These are phyloP conservation scores for Hydrozoanthus gracilis DNA, from an alignment of 92 coral and sea anemone species.

Conservation along the genomic window DNA sequence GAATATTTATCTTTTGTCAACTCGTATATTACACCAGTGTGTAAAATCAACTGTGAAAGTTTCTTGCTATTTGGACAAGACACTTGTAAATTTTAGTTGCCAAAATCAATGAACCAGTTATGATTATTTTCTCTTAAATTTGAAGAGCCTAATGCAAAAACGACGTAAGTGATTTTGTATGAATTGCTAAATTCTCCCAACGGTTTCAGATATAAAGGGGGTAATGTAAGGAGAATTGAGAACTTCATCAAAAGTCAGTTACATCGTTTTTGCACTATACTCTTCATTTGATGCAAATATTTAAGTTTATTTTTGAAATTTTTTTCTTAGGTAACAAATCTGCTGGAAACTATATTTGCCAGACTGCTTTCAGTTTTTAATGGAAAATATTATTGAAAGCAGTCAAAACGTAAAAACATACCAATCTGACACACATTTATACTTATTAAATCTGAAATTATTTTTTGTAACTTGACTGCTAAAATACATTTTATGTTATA, in stretches of 20 bases:
- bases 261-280: too few relatives aligned
- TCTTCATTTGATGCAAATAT: background rate
- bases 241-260: too few relatives aligned
- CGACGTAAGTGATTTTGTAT: too few relatives aligned
- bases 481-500: background rate
- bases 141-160: too few relatives aligned
- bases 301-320: background rate
- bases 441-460: background rate
- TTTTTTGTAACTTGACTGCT: constrained; percentile 10
- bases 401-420: background rate
- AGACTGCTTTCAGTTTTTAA: constrained; percentile 2
- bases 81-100: background rate
- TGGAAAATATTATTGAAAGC: constrained; percentile 1
- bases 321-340: background rate
- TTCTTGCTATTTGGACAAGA: background rate
- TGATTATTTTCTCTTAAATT: background rate
- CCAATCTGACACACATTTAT: background rate
- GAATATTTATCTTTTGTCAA: constrained; percentile 8
- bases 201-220: too few relatives aligned
- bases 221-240: too few relatives aligned
- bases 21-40: background rate
- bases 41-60: constrained; percentile 6
- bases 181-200: too few relatives aligned
- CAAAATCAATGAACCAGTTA: background rate
- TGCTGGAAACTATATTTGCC: constrained; percentile 4